phyloP scores from a whole-genome alignment of 2,888 invertebrate genomes.

The Latrodectus hesperus region DNA sequence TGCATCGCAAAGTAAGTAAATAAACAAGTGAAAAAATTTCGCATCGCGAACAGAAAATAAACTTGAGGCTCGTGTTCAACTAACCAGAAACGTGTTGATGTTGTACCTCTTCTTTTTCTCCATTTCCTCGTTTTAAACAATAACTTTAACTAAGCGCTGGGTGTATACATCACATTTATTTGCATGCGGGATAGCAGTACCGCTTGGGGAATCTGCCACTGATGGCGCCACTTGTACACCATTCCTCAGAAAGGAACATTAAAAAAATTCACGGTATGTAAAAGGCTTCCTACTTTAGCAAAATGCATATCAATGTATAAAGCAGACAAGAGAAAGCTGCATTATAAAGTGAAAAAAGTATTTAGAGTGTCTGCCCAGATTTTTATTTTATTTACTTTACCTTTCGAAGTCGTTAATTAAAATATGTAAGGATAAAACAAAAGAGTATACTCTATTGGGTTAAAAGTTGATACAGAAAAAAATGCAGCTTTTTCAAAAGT shows the following conservation, averaged over 20 bases:
- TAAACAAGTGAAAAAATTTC: not conserved
- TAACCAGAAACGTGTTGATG: slow-evolving; percentile 53
- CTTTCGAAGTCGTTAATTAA: slow-evolving; percentile 43
- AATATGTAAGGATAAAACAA: slow-evolving; percentile 42
- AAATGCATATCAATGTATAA: slow-evolving; percentile 24
- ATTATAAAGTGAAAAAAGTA: slow-evolving; percentile 25
- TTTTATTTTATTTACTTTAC: slow-evolving; percentile 39
- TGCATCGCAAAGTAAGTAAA: too few relatives aligned
- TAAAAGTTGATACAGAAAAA: slow-evolving; percentile 1
- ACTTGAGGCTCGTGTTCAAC: slow-evolving; percentile 40
- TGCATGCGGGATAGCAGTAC: slow-evolving; percentile 44
- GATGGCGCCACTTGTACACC: slow-evolving; percentile 20
- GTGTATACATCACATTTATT: slow-evolving; percentile 20
- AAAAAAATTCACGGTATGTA: slow-evolving; percentile 7
- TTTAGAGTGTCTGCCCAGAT: slow-evolving; percentile 20
- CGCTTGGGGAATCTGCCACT: slow-evolving; percentile 15
- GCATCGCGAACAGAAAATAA: slow-evolving; percentile 2
- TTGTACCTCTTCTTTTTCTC: slow-evolving; percentile 6
- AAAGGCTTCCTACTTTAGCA: not conserved
- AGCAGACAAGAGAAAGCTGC: slow-evolving; percentile 30
- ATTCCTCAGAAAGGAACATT: slow-evolving; percentile 3
- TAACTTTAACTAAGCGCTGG: slow-evolving; percentile 30
- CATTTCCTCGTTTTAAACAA: slow-evolving; percentile 11
- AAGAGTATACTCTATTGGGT: slow-evolving; percentile 45
- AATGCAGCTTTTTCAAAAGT: slow-evolving; percentile 31